phyloP scores from a whole-genome alignment of 2,113 vertebrate species.

The Mionectes macconnelli region DNA sequence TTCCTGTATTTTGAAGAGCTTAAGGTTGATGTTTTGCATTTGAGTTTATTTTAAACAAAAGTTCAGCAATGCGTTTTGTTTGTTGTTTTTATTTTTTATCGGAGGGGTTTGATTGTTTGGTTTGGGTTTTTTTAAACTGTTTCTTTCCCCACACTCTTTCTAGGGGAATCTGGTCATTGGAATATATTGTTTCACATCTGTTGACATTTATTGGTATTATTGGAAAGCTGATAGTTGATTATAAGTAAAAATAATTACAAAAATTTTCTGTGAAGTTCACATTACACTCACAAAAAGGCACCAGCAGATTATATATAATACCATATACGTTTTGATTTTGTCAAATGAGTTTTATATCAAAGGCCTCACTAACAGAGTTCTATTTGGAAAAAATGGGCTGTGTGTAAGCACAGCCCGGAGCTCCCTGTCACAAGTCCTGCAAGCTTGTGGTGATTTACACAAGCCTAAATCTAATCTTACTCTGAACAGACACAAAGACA shows the following conservation, averaged over 20 bases:
- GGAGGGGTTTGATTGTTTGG: accelerated
- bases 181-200: background rate
- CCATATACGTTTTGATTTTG: background rate
- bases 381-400: accelerated
- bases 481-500: background rate
- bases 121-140: background rate
- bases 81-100: too few relatives aligned
- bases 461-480: background rate
- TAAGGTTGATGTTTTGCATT: accelerated
- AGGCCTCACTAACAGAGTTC: background rate
- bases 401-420: background rate
- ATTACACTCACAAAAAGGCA: background rate
- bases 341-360: background rate
- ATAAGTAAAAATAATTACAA: background rate
- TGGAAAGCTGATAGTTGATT: background rate
- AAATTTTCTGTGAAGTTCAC: background rate
- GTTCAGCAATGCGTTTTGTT: background rate
- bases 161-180: background rate
- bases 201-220: background rate
- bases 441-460: background rate
- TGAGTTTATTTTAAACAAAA: background rate
- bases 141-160: background rate
- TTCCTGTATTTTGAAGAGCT: background rate
- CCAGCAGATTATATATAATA: background rate
- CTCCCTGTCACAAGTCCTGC: background rate